Evolutionary conservation across 37 sponge, comb jelly and placozoan genomes (phyloP), one percentile per base, ranked within the genome.

Genomic region (Beroe ovata): DNA sequence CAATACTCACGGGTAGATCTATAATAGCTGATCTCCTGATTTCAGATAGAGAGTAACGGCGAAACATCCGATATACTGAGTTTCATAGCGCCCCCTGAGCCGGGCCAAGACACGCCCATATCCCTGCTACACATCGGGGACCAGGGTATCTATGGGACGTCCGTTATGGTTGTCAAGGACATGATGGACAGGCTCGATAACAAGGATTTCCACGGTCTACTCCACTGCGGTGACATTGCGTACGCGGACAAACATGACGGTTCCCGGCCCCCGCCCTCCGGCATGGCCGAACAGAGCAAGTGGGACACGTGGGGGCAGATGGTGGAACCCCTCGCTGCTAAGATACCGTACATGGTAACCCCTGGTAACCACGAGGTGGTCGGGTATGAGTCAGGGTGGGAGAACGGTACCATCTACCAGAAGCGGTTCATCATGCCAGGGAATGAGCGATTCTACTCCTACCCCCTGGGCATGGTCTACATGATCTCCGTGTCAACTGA

Each of bases 291-390:
- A 0, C 84, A 90, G 59, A 33, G 81, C 29, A 23, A 54, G 29
- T 90, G 91, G 91, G 91, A 90, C 91, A 72, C 60, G 14, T 90
- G 91, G 91, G 91, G 81, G 40, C 60, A 71, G 81, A 72, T 90
- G 60, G 62, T 84, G 8, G 84, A 90, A 34, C 91, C 91, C 4
- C 8, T 90, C 14, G 60, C 84, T 32, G 64, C 90, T 23, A 60
- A 38, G 36, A 25, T 90, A 32, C 60, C 91, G 6, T 90, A 90
- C 64, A 90, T 90, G 91, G 84, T 81, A 6, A 34, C 81, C 40
- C 81, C 91, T 1, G 91, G 91, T 1, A 90, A 90, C 38, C 91
- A 90, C 39, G 91, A 90, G 30, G 18, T 90, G 3, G 62, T 28
- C 23, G 35, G 4, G 25, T 58, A 47, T 20, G 91, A 90, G 22